Base-by-base conservation (phyloP, 2,888 invertebrate genomes). In the Rhabditoides inermis region DNA sequence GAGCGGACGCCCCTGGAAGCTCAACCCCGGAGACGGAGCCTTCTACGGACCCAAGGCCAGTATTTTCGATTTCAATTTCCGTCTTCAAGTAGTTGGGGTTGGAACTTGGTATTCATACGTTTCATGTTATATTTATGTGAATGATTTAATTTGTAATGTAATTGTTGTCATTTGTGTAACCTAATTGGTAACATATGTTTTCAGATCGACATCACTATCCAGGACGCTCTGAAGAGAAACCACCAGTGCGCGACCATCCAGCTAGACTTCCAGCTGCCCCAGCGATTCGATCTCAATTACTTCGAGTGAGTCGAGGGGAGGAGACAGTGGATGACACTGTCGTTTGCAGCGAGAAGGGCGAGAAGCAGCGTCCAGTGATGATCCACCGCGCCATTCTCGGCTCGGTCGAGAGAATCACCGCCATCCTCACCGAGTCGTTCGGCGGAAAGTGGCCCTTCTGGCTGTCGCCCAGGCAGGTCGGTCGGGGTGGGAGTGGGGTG, bases 381-480 rank as follows among this genome's bases (percentile, higher is more conserved):
- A 90, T 98, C 69, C 98, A 98, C 80, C 84, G 98, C 65, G 98
- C 98, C 1, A 86, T 98, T 67, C 82, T 98, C 1, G 98, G 98
- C 3, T 95, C 95, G 0, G 88, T 98, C 6, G 98, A 98, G 80
- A 84, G 98, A 25, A 91, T 95, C 90, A 86, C 98, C 58, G 98
- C 95, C 1, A 90, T 99, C 73, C 82, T 99, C 41, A 89, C 90
- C 26, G 98, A 99, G 81, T 89, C 86, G 61, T 98, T 86, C 80
- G 95, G 88, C 18, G 98, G 98, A 62, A 95, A 95, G 81, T 98
- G 98, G 95, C 98, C 98, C 7, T 92, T 98, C 82, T 98, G 98
- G 98, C 78, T 98, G 44, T 94, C 92, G 1, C 98, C 98, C 2
- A 81, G 92, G 7, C 98, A 98, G 79, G 85, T 83, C 0, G n/a